Base-by-base conservation (phyloP, 1,140 invertebrate species). In the Nebria ingens region DNA sequence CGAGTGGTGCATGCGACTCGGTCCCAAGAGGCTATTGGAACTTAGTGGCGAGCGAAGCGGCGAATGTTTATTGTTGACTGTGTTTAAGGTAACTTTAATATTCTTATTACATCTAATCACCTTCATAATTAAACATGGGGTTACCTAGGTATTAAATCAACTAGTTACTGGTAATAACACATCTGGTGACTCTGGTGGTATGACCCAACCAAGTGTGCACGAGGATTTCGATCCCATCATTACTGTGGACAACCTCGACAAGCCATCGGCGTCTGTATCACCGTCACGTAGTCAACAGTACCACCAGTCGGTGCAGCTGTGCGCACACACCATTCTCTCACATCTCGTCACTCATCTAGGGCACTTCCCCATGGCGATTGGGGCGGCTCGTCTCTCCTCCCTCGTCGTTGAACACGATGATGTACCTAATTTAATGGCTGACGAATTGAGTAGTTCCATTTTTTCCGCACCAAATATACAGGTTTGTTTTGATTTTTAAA, bases 401-500 rank as follows among this genome's bases (percentile, higher is more conserved):
- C 75, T 88, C 60, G 90, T 97, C 1, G 88, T 89, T 56, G 94
- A 98, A 73, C 83, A 92, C 60, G 92, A 97, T 68, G 94, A 98
- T 71, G 82, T 90, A n/a, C 84, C 87, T 1, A 80, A 84, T 55
- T 74, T 86, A 6, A 71, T 76, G 23, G 76, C 80, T 13, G 80
- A 84, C 57, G 90, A 93, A 64, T 70, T 94, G 2, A 85, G 82
- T 29, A 76, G 82, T 4, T 83, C 89, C 25, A 83, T 93, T 51
- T 88, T 97, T 64, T 77, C 81, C 55, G 85, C 89, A n/a, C 87
- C 92, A 17, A 93, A 96, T 73, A 80, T 87, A 34, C 83, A 84
- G 69, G 79, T 82, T 3, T 21, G 17, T 1, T 40, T 21, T 55
- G 29, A 22, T 23, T 55, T 15, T 40, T n/a, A 12, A 29, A 34